Conservation (phyloP, 2,113 vertebrate genomes). For the Oxyura jamaicensis region DNA sequence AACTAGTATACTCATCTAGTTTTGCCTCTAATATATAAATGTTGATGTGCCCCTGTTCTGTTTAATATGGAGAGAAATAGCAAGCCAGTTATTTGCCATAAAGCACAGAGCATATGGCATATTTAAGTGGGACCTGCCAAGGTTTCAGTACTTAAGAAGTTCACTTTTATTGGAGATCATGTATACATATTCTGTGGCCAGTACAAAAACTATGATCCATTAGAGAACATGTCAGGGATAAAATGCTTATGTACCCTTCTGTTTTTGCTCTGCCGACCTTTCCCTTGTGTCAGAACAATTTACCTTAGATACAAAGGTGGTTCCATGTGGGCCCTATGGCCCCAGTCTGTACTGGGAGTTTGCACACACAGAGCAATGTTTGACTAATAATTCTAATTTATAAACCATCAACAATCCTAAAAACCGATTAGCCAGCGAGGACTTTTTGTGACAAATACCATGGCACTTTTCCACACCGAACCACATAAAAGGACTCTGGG, state of each 20-base stretch:
- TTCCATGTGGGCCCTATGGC: background rate
- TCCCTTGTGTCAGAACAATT: background rate
- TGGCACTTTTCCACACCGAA: constrained; percentile 66
- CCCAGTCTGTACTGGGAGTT: background rate
- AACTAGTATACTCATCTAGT: background rate
- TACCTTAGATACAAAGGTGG: background rate
- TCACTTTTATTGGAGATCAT: background rate
- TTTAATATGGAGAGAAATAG: background rate
- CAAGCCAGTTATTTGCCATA: background rate
- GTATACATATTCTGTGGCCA: background rate
- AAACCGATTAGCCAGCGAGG: constrained; percentile 66
- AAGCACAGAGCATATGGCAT: background rate
- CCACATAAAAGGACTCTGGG: constrained; percentile 71
- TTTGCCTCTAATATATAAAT: background rate
- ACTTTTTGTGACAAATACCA: constrained; percentile 70
- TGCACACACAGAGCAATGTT: constrained; percentile 35
- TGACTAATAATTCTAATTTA: constrained; percentile 68
- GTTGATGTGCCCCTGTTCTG: background rate
- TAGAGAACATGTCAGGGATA: background rate
- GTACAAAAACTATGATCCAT: background rate
- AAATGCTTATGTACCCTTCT: background rate
- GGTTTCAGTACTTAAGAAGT: background rate
- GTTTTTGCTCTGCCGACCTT: background rate
- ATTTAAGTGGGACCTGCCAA: background rate
- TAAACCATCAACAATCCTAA: constrained; percentile 70